Base-by-base conservation (phyloP, 2,113 vertebrate species). In the Chlamydotis undulata region DNA sequence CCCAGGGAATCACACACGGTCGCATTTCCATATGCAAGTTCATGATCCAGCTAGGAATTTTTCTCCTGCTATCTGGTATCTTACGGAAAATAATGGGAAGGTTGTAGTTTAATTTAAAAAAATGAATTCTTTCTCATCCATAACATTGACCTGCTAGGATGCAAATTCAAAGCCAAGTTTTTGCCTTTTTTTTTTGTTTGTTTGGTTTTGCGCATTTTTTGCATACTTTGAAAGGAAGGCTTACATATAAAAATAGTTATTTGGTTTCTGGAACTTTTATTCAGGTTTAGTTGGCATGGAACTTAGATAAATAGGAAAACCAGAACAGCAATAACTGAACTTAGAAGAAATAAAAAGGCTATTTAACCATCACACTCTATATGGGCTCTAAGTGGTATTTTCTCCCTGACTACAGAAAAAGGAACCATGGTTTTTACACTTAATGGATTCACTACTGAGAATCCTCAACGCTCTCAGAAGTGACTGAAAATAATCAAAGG, bases 271-370 rank as follows among this genome's bases (percentile, higher is more conserved):
- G 53, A 75, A 64, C 76, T 79, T 88, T 49, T 69, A 52, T 76
- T 64, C 70, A 77, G 78, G 39, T 85, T 93, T 57, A 75, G 45
- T 57, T 86, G 65, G 78, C 65, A 69, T 80, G 56, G n/a, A 61
- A 45, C 81, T 88, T 47, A 24, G 33, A 25, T 22, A 91, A 97
- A 95, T 39, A 85, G 61, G 77, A 89, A 96, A 96, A 89, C 13
- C 92, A 91, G 92, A 90, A 39, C 4, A 82, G 78, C 45, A 94
- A 19, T 16, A 83, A 89, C 2, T 6, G 37, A 84, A 88, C 22
- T 78, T 47, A 83, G 68, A 60, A 63, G 64, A 90, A 94, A 93
- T 45, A 61, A 82, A 93, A 91, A 35, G 19, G 25, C 18, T 53
- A 2, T 86, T 85, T 56, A 61, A 50, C 8, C 47, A 67, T n/a